Evolutionary conservation across 1,140 invertebrate species (phyloP).

Genomic region (Portunus trituberculatus): DNA sequence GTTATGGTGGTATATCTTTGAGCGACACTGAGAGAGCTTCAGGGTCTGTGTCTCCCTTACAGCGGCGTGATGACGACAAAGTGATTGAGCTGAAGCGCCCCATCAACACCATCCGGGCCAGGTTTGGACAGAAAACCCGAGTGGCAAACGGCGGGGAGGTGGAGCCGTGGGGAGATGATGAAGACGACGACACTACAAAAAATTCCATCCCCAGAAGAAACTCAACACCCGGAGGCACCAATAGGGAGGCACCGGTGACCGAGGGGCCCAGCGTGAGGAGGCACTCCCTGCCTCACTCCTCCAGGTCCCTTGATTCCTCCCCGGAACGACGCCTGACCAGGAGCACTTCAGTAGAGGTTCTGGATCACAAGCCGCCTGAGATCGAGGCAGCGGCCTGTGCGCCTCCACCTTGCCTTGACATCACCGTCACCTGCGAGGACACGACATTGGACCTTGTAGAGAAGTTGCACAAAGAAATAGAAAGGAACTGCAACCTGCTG

Average conservation of each 20-base stretch:
- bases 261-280: not conserved
- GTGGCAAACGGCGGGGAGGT: constrained; percentile 66
- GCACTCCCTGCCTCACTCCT: constrained; percentile 40
- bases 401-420: not conserved
- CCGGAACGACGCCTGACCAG: constrained; percentile 11
- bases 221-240: constrained; percentile 37
- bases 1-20: too few relatives aligned
- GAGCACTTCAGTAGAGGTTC: not conserved
- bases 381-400: not conserved
- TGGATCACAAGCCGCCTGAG: not conserved
- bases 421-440: not conserved
- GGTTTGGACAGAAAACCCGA: constrained; percentile 62
- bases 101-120: constrained; percentile 72
- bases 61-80: constrained; percentile 95
- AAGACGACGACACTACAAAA: not conserved
- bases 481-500: constrained; percentile 18
- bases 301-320: constrained; percentile 25
- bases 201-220: constrained; percentile 50
- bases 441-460: not conserved
- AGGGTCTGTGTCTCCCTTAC: constrained; percentile 79
- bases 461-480: not conserved
- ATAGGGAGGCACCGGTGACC: not conserved
- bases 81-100: constrained; percentile 86
- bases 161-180: constrained; percentile 55
- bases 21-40: too few relatives aligned